Base-by-base conservation (phyloP, 1,140 invertebrate genomes). In the Sitodiplosis mosellana region DNA sequence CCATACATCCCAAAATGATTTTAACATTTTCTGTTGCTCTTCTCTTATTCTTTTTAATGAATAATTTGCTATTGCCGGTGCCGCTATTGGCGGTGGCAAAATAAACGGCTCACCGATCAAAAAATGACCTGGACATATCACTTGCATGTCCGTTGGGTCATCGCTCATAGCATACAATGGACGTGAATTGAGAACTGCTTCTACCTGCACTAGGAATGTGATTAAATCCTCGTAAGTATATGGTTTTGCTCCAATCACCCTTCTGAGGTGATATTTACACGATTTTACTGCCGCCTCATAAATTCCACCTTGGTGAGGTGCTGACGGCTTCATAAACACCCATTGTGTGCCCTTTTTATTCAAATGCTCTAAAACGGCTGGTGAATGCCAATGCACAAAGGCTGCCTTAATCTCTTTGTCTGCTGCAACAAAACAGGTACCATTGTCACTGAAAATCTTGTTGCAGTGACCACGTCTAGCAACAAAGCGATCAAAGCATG, bases 111-210 rank as follows among this genome's bases (percentile, higher is more conserved):
- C 43, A 2, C 53, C 55, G 18, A 56, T 54, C 1, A 56, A 34
- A 41, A 56, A 56, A 43, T 55, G 53, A 4, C 36, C 41, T n/a
- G 54, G 54, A 7, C 53, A 50, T 1, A 56, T n/a, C 2, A 37
- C 45, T 4, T 20, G 8, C 1, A 47, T 22, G 14, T 55, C 50
- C 2, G 49, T 41, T 17, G 50, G 45, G 36, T 56, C 54, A 6
- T 43, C 47, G 1, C 54, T 56, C 8, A 61, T 36, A 0, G 51
- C 36, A 33, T 22, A 48, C 1, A 62, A 37, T 0, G 60, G 59
- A 21, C 59, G 10, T 1, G 54, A 59, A 48, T 61, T 59, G 10
- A 59, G 33, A 4, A 50, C 43, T 27, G 48, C 56, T 49, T 57
- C 53, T 7, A 56, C 55, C 47, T 51, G 42, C 0, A 48, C 43